phyloP scores from a whole-genome alignment of 2,888 invertebrate genomes.

The Zhuqinia jingwanae region DNA sequence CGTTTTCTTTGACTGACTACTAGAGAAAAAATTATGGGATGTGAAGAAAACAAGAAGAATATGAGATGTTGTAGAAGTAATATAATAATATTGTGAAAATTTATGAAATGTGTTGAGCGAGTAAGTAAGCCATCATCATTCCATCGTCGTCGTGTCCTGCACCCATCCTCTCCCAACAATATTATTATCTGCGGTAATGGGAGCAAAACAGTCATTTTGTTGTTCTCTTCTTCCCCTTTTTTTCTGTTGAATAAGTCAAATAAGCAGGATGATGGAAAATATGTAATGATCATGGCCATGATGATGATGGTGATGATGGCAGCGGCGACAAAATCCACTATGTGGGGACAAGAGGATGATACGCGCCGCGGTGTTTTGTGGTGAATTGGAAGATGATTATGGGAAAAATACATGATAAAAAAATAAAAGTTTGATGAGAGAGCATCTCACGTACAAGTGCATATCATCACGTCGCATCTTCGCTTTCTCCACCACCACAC shows the following conservation, averaged over 20 bases:
- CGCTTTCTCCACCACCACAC: constrained; percentile 46
- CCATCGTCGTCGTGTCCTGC: constrained; percentile 37
- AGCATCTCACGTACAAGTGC: constrained; percentile 61
- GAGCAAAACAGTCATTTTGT: constrained; percentile 32
- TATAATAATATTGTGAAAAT: constrained; percentile 53
- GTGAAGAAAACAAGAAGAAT: background rate
- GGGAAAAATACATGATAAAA: constrained; percentile 11
- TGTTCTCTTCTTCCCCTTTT: background rate
- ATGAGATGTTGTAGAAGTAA: constrained; percentile 42
- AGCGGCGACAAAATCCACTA: constrained; percentile 25
- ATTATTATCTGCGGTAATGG: constrained; percentile 9
- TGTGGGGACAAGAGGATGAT: background rate
- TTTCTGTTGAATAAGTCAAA: constrained; percentile 37
- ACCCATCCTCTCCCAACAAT: background rate
- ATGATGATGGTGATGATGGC: constrained; percentile 17
- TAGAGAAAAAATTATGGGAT: too few species aligned
- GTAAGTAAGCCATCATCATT: constrained; percentile 54
- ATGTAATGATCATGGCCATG: too few species aligned
- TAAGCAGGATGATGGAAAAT: constrained; percentile 29
- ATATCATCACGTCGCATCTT: constrained; percentile 68
- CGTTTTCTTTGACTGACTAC: constrained; percentile 24
- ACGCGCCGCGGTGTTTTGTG: constrained; percentile 37
- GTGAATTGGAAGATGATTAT: constrained; percentile 49
- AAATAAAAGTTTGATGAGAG: constrained; percentile 53
- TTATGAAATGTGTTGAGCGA: constrained; percentile 35